Evolutionary conservation across 2,797 vertebrate species (phyloP).

Genomic region (Harpagifer antarcticus): DNA sequence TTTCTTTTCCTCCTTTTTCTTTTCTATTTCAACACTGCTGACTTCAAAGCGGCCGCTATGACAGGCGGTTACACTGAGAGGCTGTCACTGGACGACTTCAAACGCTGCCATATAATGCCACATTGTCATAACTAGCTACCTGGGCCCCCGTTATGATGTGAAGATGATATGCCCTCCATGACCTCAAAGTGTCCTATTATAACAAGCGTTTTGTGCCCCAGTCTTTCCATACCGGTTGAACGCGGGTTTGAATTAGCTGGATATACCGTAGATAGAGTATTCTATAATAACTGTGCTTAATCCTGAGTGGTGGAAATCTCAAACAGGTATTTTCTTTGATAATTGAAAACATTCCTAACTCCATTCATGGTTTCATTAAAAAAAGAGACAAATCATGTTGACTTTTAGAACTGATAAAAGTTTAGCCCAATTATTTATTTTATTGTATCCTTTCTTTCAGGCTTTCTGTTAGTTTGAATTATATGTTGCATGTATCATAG

Average conservation of each 20-base stretch:
- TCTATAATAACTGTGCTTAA: neutral
- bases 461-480: too few species aligned
- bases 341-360: too few species aligned
- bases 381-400: too few species aligned
- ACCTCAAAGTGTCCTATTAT: slow-evolving; percentile 48
- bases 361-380: too few species aligned
- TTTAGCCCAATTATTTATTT: too few species aligned
- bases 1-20: slow-evolving; percentile 37
- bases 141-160: slow-evolving; percentile 69
- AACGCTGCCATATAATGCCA: slow-evolving; percentile 69
- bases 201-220: slow-evolving; percentile 20
- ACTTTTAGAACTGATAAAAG: too few species aligned
- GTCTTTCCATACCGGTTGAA: slow-evolving; percentile 21
- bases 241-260: slow-evolving; percentile 15
- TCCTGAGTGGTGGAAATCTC: too few species aligned
- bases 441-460: too few species aligned
- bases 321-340: too few species aligned
- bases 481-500: too few species aligned
- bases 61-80: slow-evolving; percentile 57
- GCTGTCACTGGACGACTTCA: slow-evolving; percentile 73
- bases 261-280: neutral
- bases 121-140: slow-evolving; percentile 70
- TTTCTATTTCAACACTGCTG: slow-evolving; percentile 60
- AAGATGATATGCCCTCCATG: slow-evolving; percentile 65
- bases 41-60: slow-evolving; percentile 77